These are phyloP conservation scores for Heliconius aoede DNA, from an alignment of 2,888 invertebrate genomes.

Conservation along the genomic window DNA sequence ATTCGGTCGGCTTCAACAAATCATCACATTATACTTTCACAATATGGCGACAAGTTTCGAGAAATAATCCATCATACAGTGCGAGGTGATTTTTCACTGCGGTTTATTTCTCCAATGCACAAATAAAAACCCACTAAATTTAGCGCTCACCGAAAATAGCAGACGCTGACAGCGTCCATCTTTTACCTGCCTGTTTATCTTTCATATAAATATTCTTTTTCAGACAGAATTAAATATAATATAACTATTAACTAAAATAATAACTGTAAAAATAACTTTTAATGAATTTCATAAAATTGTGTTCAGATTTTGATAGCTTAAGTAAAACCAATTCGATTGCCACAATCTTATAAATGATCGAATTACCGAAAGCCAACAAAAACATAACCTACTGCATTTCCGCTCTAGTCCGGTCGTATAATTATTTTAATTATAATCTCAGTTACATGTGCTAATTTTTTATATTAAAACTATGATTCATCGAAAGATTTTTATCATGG, in stretches of 20 bases:
- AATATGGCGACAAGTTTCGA: conserved; percentile 66
- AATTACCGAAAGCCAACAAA: conserved; percentile 38
- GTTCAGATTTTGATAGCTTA: background rate
- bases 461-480: conserved; percentile 43
- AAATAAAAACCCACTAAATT: conserved; percentile 70
- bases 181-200: conserved; percentile 58
- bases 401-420: conserved; percentile 45
- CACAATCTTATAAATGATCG: conserved; percentile 10
- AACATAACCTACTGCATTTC: conserved; percentile 48
- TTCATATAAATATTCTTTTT: conserved; percentile 13
- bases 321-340: background rate
- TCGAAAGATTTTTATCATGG: conserved; percentile 40
- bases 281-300: background rate
- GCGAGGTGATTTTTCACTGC: conserved; percentile 78
- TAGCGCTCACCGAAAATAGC: conserved; percentile 53
- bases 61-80: conserved; percentile 82
- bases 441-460: conserved; percentile 41
- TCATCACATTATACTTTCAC: conserved; percentile 73
- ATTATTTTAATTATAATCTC: conserved; percentile 45
- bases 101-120: conserved; percentile 78
- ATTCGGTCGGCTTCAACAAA: conserved; percentile 68
- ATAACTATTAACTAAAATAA: no score
- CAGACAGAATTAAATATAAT: background rate
- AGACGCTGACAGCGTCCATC: conserved; percentile 64
- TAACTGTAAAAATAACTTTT: background rate